These are phyloP conservation scores for Tetragonula clypearis DNA, from an alignment of 1,140 invertebrate species.

Conservation along the genomic window DNA sequence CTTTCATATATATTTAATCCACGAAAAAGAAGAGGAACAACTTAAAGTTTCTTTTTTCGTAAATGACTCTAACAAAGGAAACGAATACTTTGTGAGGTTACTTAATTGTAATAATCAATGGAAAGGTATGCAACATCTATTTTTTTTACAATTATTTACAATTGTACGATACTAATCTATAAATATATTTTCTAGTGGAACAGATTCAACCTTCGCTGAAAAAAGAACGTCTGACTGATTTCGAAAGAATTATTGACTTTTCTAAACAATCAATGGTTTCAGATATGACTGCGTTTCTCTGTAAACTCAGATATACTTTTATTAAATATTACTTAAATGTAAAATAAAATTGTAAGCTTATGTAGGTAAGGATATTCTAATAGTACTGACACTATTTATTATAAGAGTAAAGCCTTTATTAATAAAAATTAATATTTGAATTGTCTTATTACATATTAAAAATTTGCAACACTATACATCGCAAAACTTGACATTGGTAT, in stretches of 20 bases:
- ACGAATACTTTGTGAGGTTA: constrained; percentile 71
- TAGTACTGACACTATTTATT: neutral
- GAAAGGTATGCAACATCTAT: constrained; percentile 65
- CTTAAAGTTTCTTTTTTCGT: constrained; percentile 73
- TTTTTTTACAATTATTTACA: neutral
- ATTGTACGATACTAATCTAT: neutral
- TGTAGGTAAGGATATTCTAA: neutral
- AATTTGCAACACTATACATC: constrained; percentile 36
- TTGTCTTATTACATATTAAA: constrained; percentile 59
- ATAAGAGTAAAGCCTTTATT: constrained; percentile 69
- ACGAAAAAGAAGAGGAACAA: constrained; percentile 45
- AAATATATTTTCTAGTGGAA: constrained; percentile 67
- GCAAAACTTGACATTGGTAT: constrained; percentile 54
- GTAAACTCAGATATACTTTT: constrained; percentile 68
- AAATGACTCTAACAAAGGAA: constrained; percentile 47
- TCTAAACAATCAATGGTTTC: constrained; percentile 53
- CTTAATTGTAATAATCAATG: constrained; percentile 57
- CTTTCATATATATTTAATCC: constrained; percentile 65
- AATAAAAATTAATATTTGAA: constrained; percentile 71
- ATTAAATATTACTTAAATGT: constrained; percentile 61
- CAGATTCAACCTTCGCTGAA: constrained; percentile 68
- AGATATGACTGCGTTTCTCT: constrained; percentile 68
- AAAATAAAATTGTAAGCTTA: neutral
- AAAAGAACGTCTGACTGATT: constrained; percentile 57
- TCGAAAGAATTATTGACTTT: constrained; percentile 59